phyloP scores from a whole-genome alignment of 2,113 vertebrate species.

The Cyanistes caeruleus region DNA sequence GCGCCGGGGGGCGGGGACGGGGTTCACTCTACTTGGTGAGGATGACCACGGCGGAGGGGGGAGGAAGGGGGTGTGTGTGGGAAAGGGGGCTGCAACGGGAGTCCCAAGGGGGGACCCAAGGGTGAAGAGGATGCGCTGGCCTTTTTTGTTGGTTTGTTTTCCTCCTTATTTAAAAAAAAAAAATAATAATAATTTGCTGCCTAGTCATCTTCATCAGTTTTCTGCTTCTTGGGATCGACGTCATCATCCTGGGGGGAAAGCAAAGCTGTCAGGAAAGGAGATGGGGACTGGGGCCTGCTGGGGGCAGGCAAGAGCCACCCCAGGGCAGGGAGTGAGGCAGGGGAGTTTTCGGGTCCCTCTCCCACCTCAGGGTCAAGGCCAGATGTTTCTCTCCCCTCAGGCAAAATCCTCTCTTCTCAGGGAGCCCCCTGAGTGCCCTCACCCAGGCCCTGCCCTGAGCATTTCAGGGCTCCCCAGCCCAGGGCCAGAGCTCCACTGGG shows the following conservation, averaged over 20 bases:
- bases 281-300: rapidly evolving
- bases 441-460: background rate
- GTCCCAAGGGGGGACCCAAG: slow-evolving; percentile 52
- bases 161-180: slow-evolving; percentile 62
- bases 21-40: slow-evolving; percentile 72
- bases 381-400: rapidly evolving
- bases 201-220: slow-evolving; percentile 93
- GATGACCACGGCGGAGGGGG: slow-evolving; percentile 83
- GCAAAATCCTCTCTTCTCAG: background rate
- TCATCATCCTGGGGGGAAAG: slow-evolving; percentile 80
- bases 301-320: background rate
- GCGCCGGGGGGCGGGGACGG: slow-evolving; percentile 10
- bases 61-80: background rate
- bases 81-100: slow-evolving; percentile 61
- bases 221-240: slow-evolving; percentile 95
- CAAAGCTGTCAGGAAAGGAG: background rate
- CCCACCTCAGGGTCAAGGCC: background rate
- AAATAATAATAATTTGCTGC: slow-evolving; percentile 66
- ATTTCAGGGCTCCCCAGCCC: background rate
- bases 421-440: background rate
- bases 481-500: rapidly evolving
- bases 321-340: background rate
- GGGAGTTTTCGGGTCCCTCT: rapidly evolving
- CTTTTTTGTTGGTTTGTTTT: slow-evolving; percentile 67
- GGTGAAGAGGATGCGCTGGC: slow-evolving; percentile 73